phyloP scores from a whole-genome alignment of 2,797 vertebrate species.

The Sebastes cheni region DNA sequence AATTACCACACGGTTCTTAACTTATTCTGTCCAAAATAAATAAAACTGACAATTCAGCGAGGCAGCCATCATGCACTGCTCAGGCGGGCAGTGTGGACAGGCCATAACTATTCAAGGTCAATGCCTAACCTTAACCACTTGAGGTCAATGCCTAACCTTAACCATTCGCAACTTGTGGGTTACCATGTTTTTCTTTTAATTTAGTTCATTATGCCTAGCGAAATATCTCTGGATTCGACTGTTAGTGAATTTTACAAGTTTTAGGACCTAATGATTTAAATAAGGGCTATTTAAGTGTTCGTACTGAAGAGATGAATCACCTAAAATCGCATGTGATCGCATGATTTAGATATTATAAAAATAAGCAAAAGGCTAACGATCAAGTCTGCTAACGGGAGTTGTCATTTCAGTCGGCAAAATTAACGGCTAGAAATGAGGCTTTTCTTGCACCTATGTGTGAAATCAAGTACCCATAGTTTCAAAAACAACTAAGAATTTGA shows the following conservation, averaged over 20 bases:
- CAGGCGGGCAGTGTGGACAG: no score
- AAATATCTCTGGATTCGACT: no score
- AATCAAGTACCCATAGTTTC: background rate
- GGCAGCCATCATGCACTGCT: no score
- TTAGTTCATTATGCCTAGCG: no score
- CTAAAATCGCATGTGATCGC: background rate
- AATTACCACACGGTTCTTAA: no score
- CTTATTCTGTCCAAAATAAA: no score
- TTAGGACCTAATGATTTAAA: background rate
- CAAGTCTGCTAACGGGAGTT: background rate
- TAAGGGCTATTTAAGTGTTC: background rate
- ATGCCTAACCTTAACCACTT: no score
- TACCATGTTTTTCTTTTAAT: background rate
- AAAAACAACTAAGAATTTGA: background rate
- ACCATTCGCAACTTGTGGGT: background rate
- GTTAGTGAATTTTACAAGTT: no score
- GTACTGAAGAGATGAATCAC: no score
- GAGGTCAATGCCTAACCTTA: no score
- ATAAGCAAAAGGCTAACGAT: background rate
- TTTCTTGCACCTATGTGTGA: background rate
- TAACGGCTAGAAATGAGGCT: background rate
- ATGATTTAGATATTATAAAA: background rate
- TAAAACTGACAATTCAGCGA: no score
- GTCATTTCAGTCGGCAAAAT: background rate
- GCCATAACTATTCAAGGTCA: no score